Evolutionary conservation across 2,113 vertebrate species (phyloP), one percentile per base, ranked within the genome.

Genomic region (Ceyx melanurus): DNA sequence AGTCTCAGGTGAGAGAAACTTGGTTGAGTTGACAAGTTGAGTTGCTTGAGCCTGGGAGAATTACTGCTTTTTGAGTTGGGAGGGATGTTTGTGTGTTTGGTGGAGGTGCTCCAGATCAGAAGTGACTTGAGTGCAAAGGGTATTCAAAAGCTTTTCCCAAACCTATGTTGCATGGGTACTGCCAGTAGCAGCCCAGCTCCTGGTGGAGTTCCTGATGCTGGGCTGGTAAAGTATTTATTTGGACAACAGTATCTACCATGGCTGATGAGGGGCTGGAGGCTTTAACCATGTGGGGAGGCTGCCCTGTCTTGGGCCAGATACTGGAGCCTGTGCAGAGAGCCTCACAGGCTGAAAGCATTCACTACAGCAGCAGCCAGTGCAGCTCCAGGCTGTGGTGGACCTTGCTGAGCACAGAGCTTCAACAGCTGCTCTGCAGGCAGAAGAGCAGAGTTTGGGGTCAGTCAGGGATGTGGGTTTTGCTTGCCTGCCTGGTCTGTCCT

Each of bases 1-100:
- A 86, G 51, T 70, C 71, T 76, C 94, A 93, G 96, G 96, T 96
- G 87, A 90, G 95, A 88, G 28, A 48, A 74, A 3, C 5, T 57
- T 65, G 25, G n/a, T 33, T 45, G 65, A 14, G 12, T 6, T 45
- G 88, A 5, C 9, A 48, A 25, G 40, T 35, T 58, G 45, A 51
- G 33, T 9, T 57, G 6, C 8, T 61, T 29, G 54, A 66, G 10
- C 3, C 11, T 60, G 56, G n/a, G 45, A 53, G 45, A 0, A 3
- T 35, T 67, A 3, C 0, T 58, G 35, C 9, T 1, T 26, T 15
- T 5, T 13, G 58, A 40, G 71, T 0, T 62, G 67, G 40, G 43
- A 21, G 13, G 19, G 9, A 2, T 25, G 51, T 33, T 26, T 4
- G 15, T 25, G 57, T 0, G 2, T 8, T 6, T 2, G 9, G 43